Evolutionary conservation across 2,888 invertebrate genomes (phyloP).

Genomic region (Notocelia uddmanniana): DNA sequence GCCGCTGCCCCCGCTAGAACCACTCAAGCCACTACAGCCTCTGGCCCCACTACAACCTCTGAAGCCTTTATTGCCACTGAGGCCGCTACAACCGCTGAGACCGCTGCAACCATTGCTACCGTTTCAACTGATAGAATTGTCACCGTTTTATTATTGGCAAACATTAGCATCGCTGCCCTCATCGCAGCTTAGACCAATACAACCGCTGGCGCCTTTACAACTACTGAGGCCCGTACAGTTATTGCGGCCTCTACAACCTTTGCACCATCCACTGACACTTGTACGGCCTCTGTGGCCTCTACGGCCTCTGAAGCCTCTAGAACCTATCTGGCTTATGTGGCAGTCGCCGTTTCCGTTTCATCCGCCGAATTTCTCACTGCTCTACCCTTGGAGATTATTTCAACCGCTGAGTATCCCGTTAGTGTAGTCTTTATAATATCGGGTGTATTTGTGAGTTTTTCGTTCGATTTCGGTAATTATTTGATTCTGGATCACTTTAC

Average conservation of each 20-base stretch:
- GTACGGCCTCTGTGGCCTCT: background rate
- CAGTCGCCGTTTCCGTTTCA: background rate
- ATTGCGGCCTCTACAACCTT: background rate
- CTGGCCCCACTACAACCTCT: background rate
- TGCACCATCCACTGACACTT: background rate
- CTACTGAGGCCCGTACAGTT: background rate
- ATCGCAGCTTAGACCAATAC: background rate
- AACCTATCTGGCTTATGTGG: background rate
- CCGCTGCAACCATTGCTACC: conserved; percentile 20
- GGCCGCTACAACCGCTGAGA: background rate
- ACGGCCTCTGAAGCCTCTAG: background rate
- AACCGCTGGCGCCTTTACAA: background rate
- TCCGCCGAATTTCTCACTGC: background rate
- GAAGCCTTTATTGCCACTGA: background rate
- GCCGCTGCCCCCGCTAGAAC: background rate
- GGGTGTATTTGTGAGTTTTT: background rate
- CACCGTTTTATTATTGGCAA: background rate
- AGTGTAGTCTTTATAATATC: background rate
- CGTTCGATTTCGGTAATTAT: background rate
- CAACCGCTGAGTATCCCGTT: background rate
- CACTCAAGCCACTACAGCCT: conserved; percentile 1
- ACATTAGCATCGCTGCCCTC: background rate
- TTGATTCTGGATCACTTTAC: too few species aligned
- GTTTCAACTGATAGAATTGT: background rate
- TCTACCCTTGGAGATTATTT: background rate